phyloP scores from a whole-genome alignment of 2,797 vertebrate species.

The Leptodactylus fallax region DNA sequence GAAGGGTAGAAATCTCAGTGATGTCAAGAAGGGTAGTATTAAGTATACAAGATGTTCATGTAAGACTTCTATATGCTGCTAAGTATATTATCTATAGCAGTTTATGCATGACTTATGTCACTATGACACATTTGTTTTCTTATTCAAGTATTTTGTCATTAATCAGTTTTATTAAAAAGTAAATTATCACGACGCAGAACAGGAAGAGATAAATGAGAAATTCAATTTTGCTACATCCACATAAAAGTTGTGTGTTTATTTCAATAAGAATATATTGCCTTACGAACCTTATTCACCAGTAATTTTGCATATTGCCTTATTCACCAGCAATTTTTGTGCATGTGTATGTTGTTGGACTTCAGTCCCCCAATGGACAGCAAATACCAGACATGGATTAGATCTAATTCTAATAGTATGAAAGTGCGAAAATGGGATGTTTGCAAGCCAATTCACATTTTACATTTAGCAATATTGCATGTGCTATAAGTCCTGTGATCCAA shows the following conservation, averaged over 20 bases:
- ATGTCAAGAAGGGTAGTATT: too few relatives aligned
- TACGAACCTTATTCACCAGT: neutral
- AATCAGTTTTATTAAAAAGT: neutral
- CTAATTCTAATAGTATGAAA: slow-evolving; percentile 12
- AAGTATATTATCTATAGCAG: too few relatives aligned
- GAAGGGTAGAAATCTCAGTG: too few relatives aligned
- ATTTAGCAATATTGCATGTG: neutral
- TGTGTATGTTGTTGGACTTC: neutral
- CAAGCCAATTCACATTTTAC: neutral
- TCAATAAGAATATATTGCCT: neutral
- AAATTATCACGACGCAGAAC: neutral
- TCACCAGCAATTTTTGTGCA: neutral
- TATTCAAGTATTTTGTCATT: too few relatives aligned
- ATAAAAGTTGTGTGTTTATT: neutral
- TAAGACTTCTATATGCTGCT: too few relatives aligned
- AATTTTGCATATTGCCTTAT: neutral
- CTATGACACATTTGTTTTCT: too few relatives aligned
- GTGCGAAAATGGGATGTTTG: slow-evolving; percentile 1
- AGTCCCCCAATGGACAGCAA: slow-evolving; percentile 1
- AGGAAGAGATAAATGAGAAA: neutral
- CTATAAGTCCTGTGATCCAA: neutral
- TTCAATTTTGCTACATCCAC: neutral
- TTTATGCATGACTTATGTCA: too few relatives aligned
- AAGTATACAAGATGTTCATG: too few relatives aligned
- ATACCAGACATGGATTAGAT: neutral